These are phyloP conservation scores for Steinernema scapterisci DNA, from an alignment of 2,888 invertebrate species.

Conservation along the genomic window DNA sequence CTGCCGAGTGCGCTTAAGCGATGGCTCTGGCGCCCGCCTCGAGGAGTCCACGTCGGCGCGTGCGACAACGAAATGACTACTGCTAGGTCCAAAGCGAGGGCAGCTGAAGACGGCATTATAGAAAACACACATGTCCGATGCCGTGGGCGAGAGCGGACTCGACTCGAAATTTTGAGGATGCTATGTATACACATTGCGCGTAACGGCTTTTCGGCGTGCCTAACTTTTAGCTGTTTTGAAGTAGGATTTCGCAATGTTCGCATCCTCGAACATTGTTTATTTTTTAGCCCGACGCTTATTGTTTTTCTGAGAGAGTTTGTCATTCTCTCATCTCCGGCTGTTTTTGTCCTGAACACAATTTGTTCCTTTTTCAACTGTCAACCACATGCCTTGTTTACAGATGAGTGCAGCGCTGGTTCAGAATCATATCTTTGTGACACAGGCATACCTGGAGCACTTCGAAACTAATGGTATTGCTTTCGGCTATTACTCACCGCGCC, in stretches of 20 bases:
- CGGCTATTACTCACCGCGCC: constrained; percentile 29
- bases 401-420: no score
- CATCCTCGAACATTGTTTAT: no score
- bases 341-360: neutral
- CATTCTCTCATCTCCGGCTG: no score
- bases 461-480: constrained; percentile 23
- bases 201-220: constrained; percentile 5
- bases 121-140: constrained; percentile 23
- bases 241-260: no score
- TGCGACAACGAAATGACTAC: constrained; percentile 21
- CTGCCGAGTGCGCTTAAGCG: constrained; percentile 24
- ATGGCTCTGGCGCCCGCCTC: constrained; percentile 6
- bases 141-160: constrained; percentile 22
- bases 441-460: neutral
- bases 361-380: neutral
- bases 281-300: no score
- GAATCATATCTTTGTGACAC: no score
- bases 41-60: constrained; percentile 22
- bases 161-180: constrained; percentile 15
- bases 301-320: no score
- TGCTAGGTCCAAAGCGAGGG: constrained; percentile 22
- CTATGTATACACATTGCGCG: constrained; percentile 21
- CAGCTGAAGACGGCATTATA: constrained; percentile 31
- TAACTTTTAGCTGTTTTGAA: neutral
- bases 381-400: no score